Evolutionary conservation across 2,888 invertebrate species (phyloP).

Genomic region (Conistra vaccinii): DNA sequence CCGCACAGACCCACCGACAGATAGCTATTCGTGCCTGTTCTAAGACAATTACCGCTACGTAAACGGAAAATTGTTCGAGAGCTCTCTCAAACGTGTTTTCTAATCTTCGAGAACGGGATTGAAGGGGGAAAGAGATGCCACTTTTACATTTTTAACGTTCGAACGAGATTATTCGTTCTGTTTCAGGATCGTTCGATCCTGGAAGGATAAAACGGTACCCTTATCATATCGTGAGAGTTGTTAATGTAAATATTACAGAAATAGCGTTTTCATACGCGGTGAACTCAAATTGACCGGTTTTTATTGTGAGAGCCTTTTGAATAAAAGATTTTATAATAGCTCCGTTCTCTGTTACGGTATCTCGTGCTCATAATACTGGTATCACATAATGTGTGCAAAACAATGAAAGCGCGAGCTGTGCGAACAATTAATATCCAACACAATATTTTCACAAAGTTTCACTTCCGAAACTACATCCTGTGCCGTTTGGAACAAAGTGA

Average conservation of each 20-base stretch:
- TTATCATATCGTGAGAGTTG: constrained; percentile 64
- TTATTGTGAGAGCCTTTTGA: constrained; percentile 68
- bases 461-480: constrained; percentile 80
- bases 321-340: constrained; percentile 71
- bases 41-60: constrained; percentile 89
- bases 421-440: constrained; percentile 83
- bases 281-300: constrained; percentile 68
- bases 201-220: constrained; percentile 69
- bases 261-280: constrained; percentile 67
- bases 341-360: constrained; percentile 63
- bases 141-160: constrained; percentile 78
- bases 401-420: constrained; percentile 75
- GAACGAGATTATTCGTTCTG: constrained; percentile 73
- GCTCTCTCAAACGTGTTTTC: constrained; percentile 87
- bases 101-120: constrained; percentile 83
- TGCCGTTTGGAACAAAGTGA: constrained; percentile 82
- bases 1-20: constrained; percentile 72
- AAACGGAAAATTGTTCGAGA: constrained; percentile 88
- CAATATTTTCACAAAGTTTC: constrained; percentile 87
- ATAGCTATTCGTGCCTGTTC: constrained; percentile 84
- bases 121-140: constrained; percentile 74
- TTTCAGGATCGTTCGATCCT: constrained; percentile 65
- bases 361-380: constrained; percentile 65
- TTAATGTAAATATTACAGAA: constrained; percentile 72
- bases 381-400: constrained; percentile 72